phyloP scores from a whole-genome alignment of 2,113 vertebrate species.

The zebrafish (Danio rerio) region DNA sequence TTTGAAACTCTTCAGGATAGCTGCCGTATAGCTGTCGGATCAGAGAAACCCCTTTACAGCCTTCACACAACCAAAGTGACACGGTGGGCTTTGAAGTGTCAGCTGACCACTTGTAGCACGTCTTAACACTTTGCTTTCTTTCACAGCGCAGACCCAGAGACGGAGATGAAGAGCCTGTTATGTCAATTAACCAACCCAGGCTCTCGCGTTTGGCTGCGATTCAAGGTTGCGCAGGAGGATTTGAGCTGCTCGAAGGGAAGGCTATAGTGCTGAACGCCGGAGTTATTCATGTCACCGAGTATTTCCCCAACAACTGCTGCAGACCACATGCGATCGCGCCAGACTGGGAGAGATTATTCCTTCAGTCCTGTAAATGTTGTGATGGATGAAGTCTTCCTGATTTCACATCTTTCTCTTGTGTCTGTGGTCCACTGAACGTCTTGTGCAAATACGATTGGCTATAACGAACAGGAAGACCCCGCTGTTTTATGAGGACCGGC shows the following conservation, averaged over 20 bases:
- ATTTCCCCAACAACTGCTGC: slow-evolving; percentile 50
- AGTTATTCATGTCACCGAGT: slow-evolving; percentile 55
- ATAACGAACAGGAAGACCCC: slow-evolving; percentile 57
- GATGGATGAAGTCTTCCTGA: slow-evolving; percentile 27
- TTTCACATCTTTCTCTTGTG: slow-evolving; percentile 39
- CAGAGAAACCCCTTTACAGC: slow-evolving; percentile 8
- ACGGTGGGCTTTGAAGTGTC: slow-evolving; percentile 29
- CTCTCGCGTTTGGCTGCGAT: slow-evolving; percentile 47
- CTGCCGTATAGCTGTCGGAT: slow-evolving; percentile 19
- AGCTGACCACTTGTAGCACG: slow-evolving; percentile 32
- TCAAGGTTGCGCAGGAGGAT: slow-evolving; percentile 55
- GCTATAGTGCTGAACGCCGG: slow-evolving; percentile 41
- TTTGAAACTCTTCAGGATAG: slow-evolving; percentile 41
- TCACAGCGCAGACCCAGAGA: not conserved
- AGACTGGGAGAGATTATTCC: slow-evolving; percentile 33
- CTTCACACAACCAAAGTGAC: slow-evolving; percentile 21
- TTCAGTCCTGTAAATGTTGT: slow-evolving; percentile 29
- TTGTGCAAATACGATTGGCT: slow-evolving; percentile 49
- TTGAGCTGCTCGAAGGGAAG: slow-evolving; percentile 30
- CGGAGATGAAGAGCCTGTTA: slow-evolving; percentile 47
- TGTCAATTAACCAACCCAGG: slow-evolving; percentile 44
- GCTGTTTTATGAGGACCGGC: slow-evolving; percentile 56
- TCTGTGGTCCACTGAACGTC: slow-evolving; percentile 51
- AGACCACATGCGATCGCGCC: slow-evolving; percentile 18
- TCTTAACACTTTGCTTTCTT: slow-evolving; percentile 31